Evolutionary conservation across 1,140 invertebrate genomes (phyloP).

Genomic region (Phortica variegata): DNA sequence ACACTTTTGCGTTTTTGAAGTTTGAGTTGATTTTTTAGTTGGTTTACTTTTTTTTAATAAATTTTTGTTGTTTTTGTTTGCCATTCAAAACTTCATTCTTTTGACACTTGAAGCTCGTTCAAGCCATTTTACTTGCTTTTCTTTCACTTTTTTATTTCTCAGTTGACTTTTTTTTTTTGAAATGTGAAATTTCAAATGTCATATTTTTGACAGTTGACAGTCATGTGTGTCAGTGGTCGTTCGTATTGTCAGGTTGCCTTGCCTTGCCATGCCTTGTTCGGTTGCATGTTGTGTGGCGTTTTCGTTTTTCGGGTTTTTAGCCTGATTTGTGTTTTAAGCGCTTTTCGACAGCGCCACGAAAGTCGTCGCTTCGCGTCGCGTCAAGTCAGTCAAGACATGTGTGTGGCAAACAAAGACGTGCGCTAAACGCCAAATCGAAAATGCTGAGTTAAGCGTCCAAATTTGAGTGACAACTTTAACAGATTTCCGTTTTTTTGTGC

Average conservation of each 20-base stretch:
- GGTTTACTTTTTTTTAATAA: no score
- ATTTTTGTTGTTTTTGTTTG: constrained; percentile 23
- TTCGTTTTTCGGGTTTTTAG: no score
- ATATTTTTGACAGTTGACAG: constrained; percentile 56
- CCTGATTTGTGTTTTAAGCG: no score
- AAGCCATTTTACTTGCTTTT: constrained; percentile 25
- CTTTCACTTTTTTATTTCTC: constrained; percentile 22
- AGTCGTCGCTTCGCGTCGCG: no score
- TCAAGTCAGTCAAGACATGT: no score
- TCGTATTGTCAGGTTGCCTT: constrained; percentile 19
- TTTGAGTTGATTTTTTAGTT: constrained; percentile 26
- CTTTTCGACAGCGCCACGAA: no score
- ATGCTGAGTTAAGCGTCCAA: no score
- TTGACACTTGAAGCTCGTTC: constrained; percentile 4
- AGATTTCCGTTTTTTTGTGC: no score
- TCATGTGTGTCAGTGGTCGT: constrained; percentile 10
- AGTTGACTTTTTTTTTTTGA: constrained; percentile 10
- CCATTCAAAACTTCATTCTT: constrained; percentile 27
- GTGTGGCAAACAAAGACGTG: no score
- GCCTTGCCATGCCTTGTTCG: constrained; percentile 12
- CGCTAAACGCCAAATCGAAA: no score
- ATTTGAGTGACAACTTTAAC: no score
- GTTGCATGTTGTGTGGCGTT: constrained; percentile 32
- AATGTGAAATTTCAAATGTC: constrained; percentile 55
- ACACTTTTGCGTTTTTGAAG: constrained; percentile 36